A percentile compares a stretch with the other conserved stretches of the same genome.
phyloP scores from a whole-genome alignment of 1,140 invertebrate species.

The Pteromalus puparum region DNA sequence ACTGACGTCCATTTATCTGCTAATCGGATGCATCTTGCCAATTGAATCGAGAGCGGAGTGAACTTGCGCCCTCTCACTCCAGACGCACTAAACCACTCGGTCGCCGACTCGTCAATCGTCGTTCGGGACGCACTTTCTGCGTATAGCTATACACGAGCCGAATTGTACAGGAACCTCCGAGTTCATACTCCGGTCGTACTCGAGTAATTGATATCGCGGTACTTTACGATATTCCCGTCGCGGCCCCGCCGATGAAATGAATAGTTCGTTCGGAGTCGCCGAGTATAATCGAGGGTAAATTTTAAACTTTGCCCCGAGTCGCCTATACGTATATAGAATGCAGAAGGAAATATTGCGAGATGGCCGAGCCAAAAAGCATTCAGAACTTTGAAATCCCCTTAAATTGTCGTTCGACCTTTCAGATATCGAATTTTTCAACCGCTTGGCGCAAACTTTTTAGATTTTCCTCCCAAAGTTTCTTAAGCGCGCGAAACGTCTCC shows the following conservation, averaged over 20 bases:
- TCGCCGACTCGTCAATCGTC: too few species aligned
- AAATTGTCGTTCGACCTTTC: slow-evolving; percentile 43
- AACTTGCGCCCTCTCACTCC: not conserved
- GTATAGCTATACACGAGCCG: too few species aligned
- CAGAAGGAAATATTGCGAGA: slow-evolving; percentile 23
- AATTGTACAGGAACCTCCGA: too few species aligned
- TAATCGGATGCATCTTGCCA: slow-evolving; percentile 51
- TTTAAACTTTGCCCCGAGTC: not conserved
- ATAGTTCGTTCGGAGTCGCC: not conserved
- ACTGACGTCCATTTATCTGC: slow-evolving; percentile 45
- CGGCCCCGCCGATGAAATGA: not conserved
- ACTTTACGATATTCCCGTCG: not conserved
- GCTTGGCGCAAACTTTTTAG: slow-evolving; percentile 40
- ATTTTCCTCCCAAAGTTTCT: not conserved
- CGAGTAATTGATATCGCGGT: slow-evolving; percentile 27
- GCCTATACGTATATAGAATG: not conserved
- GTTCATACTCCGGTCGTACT: not conserved
- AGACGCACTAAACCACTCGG: not conserved
- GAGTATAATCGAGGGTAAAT: not conserved
- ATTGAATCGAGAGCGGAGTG: slow-evolving; percentile 36
- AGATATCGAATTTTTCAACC: slow-evolving; percentile 43
- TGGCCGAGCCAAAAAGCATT: slow-evolving; percentile 41
- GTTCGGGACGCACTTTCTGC: too few species aligned
- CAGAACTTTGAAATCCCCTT: slow-evolving; percentile 42
- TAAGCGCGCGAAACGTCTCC: not conserved